A percentile compares a stretch with the other conserved stretches of the same genome.
Conservation (phyloP, 2,113 vertebrate species). For the Osmerus mordax region DNA sequence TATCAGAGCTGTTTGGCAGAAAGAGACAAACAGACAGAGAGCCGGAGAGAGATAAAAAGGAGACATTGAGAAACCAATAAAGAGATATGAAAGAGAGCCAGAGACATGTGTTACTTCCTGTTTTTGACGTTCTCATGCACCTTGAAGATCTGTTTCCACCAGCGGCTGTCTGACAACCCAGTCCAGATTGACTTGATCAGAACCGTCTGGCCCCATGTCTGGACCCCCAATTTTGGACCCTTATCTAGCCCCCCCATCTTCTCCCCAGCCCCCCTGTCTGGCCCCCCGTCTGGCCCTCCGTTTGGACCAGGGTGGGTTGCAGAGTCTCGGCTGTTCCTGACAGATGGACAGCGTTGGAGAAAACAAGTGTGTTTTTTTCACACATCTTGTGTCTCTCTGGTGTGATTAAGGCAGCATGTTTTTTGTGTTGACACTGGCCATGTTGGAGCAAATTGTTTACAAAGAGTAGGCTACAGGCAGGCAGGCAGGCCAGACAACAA, state of each 20-base stretch:
- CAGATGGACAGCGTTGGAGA: constrained; percentile 25
- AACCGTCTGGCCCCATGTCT: constrained; percentile 7
- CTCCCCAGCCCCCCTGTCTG: constrained; percentile 17
- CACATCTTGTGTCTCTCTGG: background rate
- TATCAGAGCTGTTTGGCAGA: background rate
- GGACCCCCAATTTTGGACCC: background rate
- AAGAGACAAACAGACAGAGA: background rate
- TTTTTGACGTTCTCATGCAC: background rate
- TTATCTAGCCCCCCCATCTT: background rate
- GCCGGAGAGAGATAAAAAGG: too few relatives aligned
- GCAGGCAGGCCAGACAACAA: too few relatives aligned
- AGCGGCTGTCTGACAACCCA: too few relatives aligned
- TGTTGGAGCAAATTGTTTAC: too few relatives aligned
- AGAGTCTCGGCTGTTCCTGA: constrained; percentile 20
- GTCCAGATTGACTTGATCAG: constrained; percentile 33
- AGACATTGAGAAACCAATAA: too few relatives aligned
- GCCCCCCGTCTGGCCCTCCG: constrained; percentile 6
- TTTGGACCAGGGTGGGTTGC: constrained; percentile 13
- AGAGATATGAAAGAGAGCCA: background rate
- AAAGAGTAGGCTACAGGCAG: background rate
- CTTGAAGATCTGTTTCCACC: too few relatives aligned
- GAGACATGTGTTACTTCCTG: background rate
- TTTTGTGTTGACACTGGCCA: background rate
- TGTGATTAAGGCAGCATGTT: background rate
- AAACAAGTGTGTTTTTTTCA: constrained; percentile 11